Evolutionary conservation across 2,888 invertebrate species (phyloP).

Genomic region (Mellilla xanthometata): DNA sequence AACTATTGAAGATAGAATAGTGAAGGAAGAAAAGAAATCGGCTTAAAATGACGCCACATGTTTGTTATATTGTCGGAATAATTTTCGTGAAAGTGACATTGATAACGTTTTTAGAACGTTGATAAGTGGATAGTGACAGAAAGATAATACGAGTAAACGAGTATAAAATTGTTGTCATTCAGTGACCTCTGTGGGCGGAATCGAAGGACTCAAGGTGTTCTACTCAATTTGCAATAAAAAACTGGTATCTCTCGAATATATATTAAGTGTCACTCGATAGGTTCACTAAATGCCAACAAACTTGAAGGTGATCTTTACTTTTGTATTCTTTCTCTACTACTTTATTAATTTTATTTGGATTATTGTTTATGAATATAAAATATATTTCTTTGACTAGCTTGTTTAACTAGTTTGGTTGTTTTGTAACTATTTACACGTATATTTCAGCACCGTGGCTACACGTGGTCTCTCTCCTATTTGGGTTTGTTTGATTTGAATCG

Average conservation of each 20-base stretch:
- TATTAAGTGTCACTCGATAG: slow-evolving; percentile 35
- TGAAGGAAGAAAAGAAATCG: no score
- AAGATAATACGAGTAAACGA: slow-evolving; percentile 13
- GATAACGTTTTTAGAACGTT: not conserved
- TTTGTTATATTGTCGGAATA: no score
- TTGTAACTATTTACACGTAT: no score
- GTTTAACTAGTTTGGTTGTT: no score
- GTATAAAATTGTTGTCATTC: slow-evolving; percentile 42
- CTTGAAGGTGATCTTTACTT: slow-evolving; percentile 52
- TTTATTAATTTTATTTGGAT: no score
- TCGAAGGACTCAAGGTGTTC: slow-evolving; percentile 56
- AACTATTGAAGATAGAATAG: no score
- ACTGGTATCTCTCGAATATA: slow-evolving; percentile 52
- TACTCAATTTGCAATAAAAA: slow-evolving; percentile 51
- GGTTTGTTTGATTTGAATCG: slow-evolving; percentile 36
- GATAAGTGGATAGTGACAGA: not conserved
- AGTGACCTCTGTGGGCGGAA: slow-evolving; percentile 57
- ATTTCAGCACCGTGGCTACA: not conserved
- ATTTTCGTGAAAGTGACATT: not conserved
- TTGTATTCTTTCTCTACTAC: slow-evolving; percentile 3
- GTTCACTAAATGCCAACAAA: slow-evolving; percentile 62
- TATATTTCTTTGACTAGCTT: no score
- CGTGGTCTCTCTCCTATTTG: not conserved
- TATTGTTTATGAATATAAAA: no score
- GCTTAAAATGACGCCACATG: no score